Conservation (phyloP, 1,140 invertebrate species). For the Octopus bimaculoides region DNA sequence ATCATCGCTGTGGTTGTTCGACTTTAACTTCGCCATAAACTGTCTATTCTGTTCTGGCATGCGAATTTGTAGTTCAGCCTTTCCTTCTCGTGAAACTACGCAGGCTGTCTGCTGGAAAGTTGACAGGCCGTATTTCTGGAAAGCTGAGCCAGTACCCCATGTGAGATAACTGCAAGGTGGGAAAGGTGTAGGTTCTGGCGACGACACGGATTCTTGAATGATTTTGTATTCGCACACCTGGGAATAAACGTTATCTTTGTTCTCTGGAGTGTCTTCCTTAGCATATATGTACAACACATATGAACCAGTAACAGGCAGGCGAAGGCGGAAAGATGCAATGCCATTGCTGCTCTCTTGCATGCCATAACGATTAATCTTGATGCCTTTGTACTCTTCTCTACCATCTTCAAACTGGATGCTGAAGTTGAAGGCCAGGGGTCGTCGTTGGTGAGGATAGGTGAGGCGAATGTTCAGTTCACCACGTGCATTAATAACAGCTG, state of each 20-base stretch:
- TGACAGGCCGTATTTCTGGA: slow-evolving; percentile 48
- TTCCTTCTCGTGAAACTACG: slow-evolving; percentile 47
- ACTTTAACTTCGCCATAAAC: slow-evolving; percentile 56
- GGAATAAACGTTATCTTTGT: slow-evolving; percentile 55
- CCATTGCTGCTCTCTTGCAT: slow-evolving; percentile 53
- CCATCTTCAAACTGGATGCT: slow-evolving; percentile 52
- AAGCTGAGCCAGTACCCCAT: slow-evolving; percentile 53
- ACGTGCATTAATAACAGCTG: slow-evolving; percentile 49
- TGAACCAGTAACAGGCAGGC: slow-evolving; percentile 50
- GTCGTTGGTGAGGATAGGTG: slow-evolving; percentile 43
- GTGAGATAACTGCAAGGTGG: slow-evolving; percentile 54
- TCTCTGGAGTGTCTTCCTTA: slow-evolving; percentile 52
- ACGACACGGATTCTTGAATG: slow-evolving; percentile 40
- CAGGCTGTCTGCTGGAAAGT: slow-evolving; percentile 51
- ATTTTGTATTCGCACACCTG: slow-evolving; percentile 57
- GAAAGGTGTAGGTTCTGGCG: slow-evolving; percentile 43
- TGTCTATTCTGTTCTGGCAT: slow-evolving; percentile 42
- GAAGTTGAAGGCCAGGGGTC: slow-evolving; percentile 54
- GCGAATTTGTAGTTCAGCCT: slow-evolving; percentile 48
- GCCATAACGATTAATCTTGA: slow-evolving; percentile 52
- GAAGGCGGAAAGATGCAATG: slow-evolving; percentile 53
- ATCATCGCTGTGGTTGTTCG: slow-evolving; percentile 44
- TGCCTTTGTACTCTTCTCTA: slow-evolving; percentile 46
- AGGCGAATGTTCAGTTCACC: slow-evolving; percentile 51
- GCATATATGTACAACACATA: slow-evolving; percentile 57